Base-by-base conservation (phyloP, 2,797 vertebrate genomes). In the Xenops minutus region DNA sequence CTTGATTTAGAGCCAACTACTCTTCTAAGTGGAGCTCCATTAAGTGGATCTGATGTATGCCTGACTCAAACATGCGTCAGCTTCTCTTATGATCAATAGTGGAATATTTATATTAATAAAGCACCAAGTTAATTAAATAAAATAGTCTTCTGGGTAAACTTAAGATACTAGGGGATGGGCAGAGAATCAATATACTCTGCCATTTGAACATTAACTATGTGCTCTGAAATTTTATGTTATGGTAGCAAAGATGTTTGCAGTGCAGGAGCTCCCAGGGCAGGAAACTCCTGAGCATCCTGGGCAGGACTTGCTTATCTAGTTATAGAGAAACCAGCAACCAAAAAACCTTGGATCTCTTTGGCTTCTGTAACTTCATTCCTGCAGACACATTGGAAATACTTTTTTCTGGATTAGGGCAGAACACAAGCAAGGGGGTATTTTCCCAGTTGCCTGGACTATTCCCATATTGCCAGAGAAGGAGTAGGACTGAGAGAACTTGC, bases 71-170 rank as follows among this genome's bases (percentile, higher is more conserved):
- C 97, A 98, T 98, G 97, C 98, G 98, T 98, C 98, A 98, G 98
- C 98, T 97, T 95, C 98, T 97, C 97, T 97, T 97, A 98, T 99
- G 99, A 99, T 99, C 99, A 99, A 99, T 99, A 99, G 98, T 93
- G 98, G 98, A 98, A 99, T 99, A 99, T 99, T 99, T 99, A 98
- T 99, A 99, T 99, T 99, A 99, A 99, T 99, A 99, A 98, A 99
- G 98, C 97, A 93, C 96, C 92, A 93, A 98, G 98, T 99, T 99
- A 99, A 99, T 99, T 99, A 99, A 99, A 99, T 99, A 98, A 99
- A 98, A 98, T 75, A 97, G 98, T 98, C 98, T 98, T 98, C 97
- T 98, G 97, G 98, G 97, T 98, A 98, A 98, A 98, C 97, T 98
- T 98, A 98, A 98, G 98, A 98, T 98, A 98, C 98, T 98, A 97